Base-by-base conservation (phyloP, 2,113 vertebrate species). In the Aplodontia rufa region DNA sequence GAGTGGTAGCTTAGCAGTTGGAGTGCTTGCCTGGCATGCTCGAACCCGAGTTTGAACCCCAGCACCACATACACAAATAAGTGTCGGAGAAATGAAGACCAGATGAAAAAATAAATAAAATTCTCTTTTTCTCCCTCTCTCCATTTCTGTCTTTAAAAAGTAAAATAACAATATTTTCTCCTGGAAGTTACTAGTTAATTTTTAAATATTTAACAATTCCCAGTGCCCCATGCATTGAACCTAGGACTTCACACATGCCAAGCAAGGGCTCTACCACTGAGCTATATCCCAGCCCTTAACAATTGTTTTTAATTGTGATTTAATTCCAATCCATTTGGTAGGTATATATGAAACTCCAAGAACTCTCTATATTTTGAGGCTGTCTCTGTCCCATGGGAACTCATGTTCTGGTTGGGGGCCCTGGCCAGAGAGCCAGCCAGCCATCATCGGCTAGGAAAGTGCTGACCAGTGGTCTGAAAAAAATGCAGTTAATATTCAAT, bases 81-180 rank as follows among this genome's bases (percentile, higher is more conserved):
- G n/a, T n/a, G n/a, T n/a, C n/a, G n/a, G n/a, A n/a, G n/a, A n/a
- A n/a, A n/a, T n/a, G n/a, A n/a, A n/a, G n/a, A n/a, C n/a, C n/a
- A n/a, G n/a, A n/a, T n/a, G n/a, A n/a, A n/a, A n/a, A n/a, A n/a
- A n/a, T n/a, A n/a, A n/a, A n/a, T n/a, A n/a, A n/a, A n/a, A n/a
- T n/a, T n/a, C n/a, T n/a, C n/a, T n/a, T n/a, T n/a, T n/a, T n/a
- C n/a, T n/a, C n/a, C n/a, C n/a, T n/a, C n/a, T n/a, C n/a, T n/a
- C n/a, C n/a, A n/a, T n/a, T n/a, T n/a, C n/a, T n/a, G n/a, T n/a
- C n/a, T n/a, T n/a, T n/a, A n/a, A n/a, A n/a, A n/a, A n/a, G n/a
- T n/a, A n/a, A n/a, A n/a, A n/a, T n/a, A n/a, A 83, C 92, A 91
- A n/a, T 82, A 42, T 49, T 85, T 94, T 90, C 51, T 94, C 22